These are phyloP conservation scores for Chelonus insularis DNA, from an alignment of 1,140 invertebrate genomes.

Conservation along the genomic window DNA sequence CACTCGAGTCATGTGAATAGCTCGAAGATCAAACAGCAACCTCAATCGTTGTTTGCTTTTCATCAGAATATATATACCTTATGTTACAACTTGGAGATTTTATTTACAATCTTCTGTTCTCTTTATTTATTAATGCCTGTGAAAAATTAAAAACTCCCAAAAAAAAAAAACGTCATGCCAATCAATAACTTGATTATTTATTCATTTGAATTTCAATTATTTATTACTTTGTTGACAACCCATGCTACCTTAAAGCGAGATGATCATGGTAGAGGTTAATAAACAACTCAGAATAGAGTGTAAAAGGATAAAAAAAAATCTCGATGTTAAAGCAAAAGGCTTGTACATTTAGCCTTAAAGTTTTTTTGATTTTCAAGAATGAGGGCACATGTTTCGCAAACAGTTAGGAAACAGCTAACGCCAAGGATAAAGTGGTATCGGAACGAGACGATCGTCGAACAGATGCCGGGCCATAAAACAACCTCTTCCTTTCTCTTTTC, in stretches of 20 bases:
- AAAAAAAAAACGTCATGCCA: too few relatives aligned
- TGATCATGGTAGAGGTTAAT: too few relatives aligned
- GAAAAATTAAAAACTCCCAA: not conserved
- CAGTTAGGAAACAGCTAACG: constrained; percentile 59
- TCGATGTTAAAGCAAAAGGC: too few relatives aligned
- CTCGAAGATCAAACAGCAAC: constrained; percentile 62
- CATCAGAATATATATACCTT: constrained; percentile 58
- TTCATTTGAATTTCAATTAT: too few relatives aligned
- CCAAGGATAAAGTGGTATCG: constrained; percentile 62
- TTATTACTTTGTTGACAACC: too few relatives aligned
- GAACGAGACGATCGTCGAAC: constrained; percentile 63
- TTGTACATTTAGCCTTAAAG: too few relatives aligned
- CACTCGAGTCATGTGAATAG: constrained; percentile 54
- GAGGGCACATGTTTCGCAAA: constrained; percentile 53
- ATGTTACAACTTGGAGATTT: constrained; percentile 53
- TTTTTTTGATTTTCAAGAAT: not conserved
- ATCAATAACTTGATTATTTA: too few relatives aligned
- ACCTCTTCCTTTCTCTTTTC: constrained; percentile 55
- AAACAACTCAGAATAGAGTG: too few relatives aligned
- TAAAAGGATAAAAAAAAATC: too few relatives aligned
- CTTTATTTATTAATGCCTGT: constrained; percentile 37
- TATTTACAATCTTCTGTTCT: constrained; percentile 60
- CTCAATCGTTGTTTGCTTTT: constrained; percentile 62
- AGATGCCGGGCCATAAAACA: constrained; percentile 61
- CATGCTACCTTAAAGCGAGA: too few relatives aligned